Evolutionary conservation across 2,797 vertebrate species (phyloP), one percentile per base, ranked within the genome.

Genomic region (Pseudochromis fuscus): DNA sequence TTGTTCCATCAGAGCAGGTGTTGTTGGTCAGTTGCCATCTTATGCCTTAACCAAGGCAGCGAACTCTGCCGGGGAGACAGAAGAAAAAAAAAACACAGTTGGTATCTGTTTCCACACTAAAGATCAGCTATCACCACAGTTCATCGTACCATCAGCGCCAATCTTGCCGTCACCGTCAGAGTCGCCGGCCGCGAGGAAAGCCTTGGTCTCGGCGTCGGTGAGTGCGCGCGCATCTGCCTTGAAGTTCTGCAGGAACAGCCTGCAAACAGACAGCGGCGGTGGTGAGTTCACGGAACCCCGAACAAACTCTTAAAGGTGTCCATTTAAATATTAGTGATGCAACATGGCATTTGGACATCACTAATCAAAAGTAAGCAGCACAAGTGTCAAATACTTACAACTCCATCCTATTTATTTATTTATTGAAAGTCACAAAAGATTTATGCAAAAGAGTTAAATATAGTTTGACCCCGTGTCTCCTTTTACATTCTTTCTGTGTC

Each of bases 191-290:
- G 87, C 71, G 9, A 96, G 87, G 91, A 96, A 94, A 0, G 12
- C 56, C 75, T 87, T 75, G 76, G 95, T 95, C 93, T 96, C 95
- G 8, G 57, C 77, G 0, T 92, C 89, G 8, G 89, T 95, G 86
- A 95, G 67, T 37, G 57, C 79, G 53, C 94, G 92, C 77, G 94
- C 94, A 13, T 16, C 55, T 11, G 61, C 21, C 24, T 79, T 89
- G 89, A 95, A 96, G 87, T 92, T 94, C 93, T 95, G 87, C 84
- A 96, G 93, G 88, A 96, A 96, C 68, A 91, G 76, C 69, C 94
- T 96, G 60, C 59, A 13, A 24, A 65, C 13, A 40, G 5, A 60
- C 9, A 74, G 15, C 37, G 15, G 1, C 1, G 27, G 18, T 59
- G 57, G 40, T 83, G 21, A 75, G 62, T 69, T 68, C 66, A 77